Evolutionary conservation across 2,888 invertebrate species (phyloP).

Genomic region (Phalera bucephala): DNA sequence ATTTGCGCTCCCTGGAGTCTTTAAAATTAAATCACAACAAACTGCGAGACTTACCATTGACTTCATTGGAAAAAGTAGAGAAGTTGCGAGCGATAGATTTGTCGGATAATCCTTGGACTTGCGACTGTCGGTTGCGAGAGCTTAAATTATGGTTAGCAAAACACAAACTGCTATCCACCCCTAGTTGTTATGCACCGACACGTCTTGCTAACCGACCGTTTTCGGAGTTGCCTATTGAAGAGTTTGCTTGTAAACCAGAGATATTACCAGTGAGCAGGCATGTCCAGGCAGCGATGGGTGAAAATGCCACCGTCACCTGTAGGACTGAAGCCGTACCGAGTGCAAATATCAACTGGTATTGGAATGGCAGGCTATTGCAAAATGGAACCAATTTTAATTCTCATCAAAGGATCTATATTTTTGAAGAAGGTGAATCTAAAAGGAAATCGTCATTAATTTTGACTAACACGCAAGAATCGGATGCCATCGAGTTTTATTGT

Average conservation of each 20-base stretch:
- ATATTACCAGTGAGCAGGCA: conserved; percentile 89
- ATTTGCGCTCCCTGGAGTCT: conserved; percentile 88
- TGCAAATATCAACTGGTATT: conserved; percentile 93
- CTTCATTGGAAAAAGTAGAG: conserved; percentile 88
- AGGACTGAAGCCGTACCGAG: conserved; percentile 91
- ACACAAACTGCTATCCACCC: conserved; percentile 90
- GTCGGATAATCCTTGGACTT: conserved; percentile 94
- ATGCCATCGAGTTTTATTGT: conserved; percentile 93
- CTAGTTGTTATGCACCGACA: conserved; percentile 89
- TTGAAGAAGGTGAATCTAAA: conserved; percentile 89
- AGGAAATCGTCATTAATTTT: conserved; percentile 90
- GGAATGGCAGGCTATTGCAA: conserved; percentile 89
- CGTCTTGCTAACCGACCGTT: conserved; percentile 88
- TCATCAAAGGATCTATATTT: conserved; percentile 89
- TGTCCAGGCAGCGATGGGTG: conserved; percentile 90
- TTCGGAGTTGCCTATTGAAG: conserved; percentile 89
- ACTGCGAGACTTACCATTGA: conserved; percentile 87
- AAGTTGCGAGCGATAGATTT: conserved; percentile 91
- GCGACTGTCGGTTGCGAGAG: conserved; percentile 92
- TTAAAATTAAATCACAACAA: conserved; percentile 92
- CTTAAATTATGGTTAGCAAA: conserved; percentile 92
- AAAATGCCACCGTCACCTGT: conserved; percentile 93
- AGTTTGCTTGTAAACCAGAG: conserved; percentile 94
- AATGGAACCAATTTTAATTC: conserved; percentile 91
- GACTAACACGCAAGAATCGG: conserved; percentile 92